Percentiles rank a stretch among this genome's conserved stretches.
Evolutionary conservation across 2,113 vertebrate species (phyloP).

Genomic region (Gorsachius goisagi): DNA sequence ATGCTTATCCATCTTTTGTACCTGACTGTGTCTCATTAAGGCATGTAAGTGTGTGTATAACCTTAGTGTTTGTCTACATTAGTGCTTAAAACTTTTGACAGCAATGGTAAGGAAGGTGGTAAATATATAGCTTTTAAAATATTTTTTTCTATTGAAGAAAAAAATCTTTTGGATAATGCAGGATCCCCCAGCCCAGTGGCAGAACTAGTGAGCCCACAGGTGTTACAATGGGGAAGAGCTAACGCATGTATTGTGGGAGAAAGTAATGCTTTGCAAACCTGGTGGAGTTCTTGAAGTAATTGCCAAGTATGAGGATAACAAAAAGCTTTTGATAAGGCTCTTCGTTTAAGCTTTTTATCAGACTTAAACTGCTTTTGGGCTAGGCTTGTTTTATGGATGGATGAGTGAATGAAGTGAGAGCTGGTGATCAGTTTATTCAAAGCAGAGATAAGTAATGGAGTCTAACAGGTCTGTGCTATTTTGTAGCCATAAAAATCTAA

Average conservation of each 20-base stretch:
- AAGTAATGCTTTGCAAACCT: background rate
- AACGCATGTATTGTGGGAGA: background rate
- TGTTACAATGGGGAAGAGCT: background rate
- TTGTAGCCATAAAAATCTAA: background rate
- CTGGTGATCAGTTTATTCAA: background rate
- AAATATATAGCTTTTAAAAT: background rate
- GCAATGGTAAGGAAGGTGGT: background rate
- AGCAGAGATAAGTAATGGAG: background rate
- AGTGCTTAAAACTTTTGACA: background rate
- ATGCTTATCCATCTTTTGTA: background rate
- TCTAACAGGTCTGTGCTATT: background rate
- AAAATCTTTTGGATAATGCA: background rate
- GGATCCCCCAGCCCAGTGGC: background rate
- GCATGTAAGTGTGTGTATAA: background rate
- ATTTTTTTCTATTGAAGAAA: background rate
- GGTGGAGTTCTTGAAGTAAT: background rate
- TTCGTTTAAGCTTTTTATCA: background rate
- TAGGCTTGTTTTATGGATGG: background rate
- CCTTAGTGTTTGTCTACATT: background rate
- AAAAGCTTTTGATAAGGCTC: background rate
- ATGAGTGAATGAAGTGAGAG: background rate
- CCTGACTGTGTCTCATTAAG: background rate
- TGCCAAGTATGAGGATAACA: background rate
- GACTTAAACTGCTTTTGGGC: background rate
- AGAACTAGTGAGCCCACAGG: background rate